A percentile compares a stretch with the other conserved stretches of the same genome.
These are phyloP conservation scores for Amphiprion clarkii DNA, from an alignment of 2,797 vertebrate species.

Conservation along the genomic window DNA sequence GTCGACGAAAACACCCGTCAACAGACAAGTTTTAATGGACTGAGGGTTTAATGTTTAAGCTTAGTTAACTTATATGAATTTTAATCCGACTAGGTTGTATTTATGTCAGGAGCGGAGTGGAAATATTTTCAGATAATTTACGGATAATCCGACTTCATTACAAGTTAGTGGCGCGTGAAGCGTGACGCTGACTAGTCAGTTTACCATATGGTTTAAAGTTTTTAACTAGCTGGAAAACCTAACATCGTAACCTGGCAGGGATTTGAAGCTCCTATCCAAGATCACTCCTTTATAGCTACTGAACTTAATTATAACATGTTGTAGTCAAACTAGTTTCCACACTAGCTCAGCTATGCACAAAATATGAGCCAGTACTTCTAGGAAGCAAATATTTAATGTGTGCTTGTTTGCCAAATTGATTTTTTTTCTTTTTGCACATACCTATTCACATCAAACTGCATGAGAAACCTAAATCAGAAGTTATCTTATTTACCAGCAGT, in stretches of 20 bases:
- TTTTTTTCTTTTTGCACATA: background rate
- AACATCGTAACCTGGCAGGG: slow-evolving; percentile 18
- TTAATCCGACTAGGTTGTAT: slow-evolving; percentile 10
- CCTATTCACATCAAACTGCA: too few species aligned
- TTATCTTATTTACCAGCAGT: too few species aligned
- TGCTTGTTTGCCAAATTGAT: background rate
- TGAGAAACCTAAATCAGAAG: too few species aligned
- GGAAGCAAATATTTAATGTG: background rate
- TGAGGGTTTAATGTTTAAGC: background rate
- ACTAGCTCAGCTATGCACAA: background rate
- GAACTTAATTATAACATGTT: slow-evolving; percentile 19
- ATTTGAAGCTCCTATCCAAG: background rate
- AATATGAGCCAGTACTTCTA: background rate
- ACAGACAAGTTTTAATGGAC: background rate
- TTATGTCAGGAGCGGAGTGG: background rate
- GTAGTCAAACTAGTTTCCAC: background rate
- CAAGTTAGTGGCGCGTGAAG: slow-evolving; percentile 12
- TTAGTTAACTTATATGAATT: slow-evolving; percentile 1
- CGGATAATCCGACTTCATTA: slow-evolving; percentile 22
- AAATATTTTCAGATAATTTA: background rate
- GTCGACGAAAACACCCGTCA: background rate
- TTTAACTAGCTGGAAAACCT: slow-evolving; percentile 11
- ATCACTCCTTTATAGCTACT: slow-evolving; percentile 11
- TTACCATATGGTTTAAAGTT: slow-evolving; percentile 55
- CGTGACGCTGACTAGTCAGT: slow-evolving; percentile 4